Percentiles rank a stretch among this genome's conserved stretches.
These are phyloP conservation scores for Cactoblastis cactorum DNA, from an alignment of 2,888 invertebrate species.

Conservation along the genomic window DNA sequence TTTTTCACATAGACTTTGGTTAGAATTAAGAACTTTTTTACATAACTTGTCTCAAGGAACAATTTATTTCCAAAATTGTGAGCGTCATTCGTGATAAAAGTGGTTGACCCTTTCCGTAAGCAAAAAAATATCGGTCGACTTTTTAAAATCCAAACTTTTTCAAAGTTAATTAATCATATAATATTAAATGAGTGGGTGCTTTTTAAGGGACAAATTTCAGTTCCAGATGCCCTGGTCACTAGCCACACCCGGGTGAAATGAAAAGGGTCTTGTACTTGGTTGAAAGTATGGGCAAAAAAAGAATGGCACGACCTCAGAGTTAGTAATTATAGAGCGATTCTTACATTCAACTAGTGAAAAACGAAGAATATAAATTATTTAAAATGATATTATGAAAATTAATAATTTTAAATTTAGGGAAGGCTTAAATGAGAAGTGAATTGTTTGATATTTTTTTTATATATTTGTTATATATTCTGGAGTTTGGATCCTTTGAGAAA, in stretches of 20 bases:
- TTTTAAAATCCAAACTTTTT: conserved; percentile 15
- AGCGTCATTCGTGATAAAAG: not conserved
- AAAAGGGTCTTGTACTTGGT: not conserved
- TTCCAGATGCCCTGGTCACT: conserved; percentile 9
- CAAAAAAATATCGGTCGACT: not conserved
- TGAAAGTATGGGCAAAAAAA: not conserved
- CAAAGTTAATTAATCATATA: conserved; percentile 21
- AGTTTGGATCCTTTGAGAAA: too few relatives aligned
- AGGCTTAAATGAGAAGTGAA: too few relatives aligned
- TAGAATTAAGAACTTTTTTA: not conserved
- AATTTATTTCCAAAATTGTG: not conserved
- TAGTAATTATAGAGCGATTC: not conserved
- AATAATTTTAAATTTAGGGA: too few relatives aligned
- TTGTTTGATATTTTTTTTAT: too few relatives aligned
- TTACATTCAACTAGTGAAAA: too few relatives aligned
- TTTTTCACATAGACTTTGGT: not conserved
- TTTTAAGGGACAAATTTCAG: conserved; percentile 13
- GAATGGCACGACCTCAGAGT: not conserved
- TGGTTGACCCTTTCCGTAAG: not conserved
- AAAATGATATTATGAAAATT: too few relatives aligned
- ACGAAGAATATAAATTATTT: too few relatives aligned
- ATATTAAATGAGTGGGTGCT: conserved; percentile 15
- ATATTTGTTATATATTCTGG: too few relatives aligned
- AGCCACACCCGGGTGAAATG: not conserved
- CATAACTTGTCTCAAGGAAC: not conserved